These are phyloP conservation scores for Psococerastis gibbosa DNA, from an alignment of 2,888 invertebrate genomes.

Conservation along the genomic window DNA sequence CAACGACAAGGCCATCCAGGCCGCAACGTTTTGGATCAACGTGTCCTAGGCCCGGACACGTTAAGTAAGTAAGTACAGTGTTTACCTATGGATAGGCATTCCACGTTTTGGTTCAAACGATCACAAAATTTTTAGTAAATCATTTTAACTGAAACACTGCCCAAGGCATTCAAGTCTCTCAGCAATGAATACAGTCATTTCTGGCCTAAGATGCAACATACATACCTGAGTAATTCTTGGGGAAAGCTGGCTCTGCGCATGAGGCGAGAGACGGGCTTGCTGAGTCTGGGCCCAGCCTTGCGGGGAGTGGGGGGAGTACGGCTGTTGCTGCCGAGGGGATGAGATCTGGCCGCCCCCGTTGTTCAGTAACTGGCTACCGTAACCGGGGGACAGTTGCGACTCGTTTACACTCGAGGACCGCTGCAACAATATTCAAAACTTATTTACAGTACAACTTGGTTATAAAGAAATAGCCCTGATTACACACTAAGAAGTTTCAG, in stretches of 20 bases:
- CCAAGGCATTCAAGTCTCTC: too few relatives aligned
- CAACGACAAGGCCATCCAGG: too few relatives aligned
- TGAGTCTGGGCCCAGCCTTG: conserved; percentile 22
- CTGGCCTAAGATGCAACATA: conserved; percentile 12
- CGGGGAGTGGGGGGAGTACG: conserved; percentile 29
- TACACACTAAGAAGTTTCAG: background rate
- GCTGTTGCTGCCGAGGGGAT: conserved; percentile 21
- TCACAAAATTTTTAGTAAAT: too few relatives aligned
- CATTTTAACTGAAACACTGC: too few relatives aligned
- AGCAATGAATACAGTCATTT: too few relatives aligned
- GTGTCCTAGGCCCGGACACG: too few relatives aligned
- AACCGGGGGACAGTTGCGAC: conserved; percentile 42
- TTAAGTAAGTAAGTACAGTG: too few relatives aligned
- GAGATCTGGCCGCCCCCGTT: conserved; percentile 23
- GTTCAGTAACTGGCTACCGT: conserved; percentile 28
- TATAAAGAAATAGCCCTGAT: conserved; percentile 1
- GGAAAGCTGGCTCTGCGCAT: conserved; percentile 31
- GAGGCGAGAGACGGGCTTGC: conserved; percentile 35
- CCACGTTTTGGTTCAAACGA: too few relatives aligned
- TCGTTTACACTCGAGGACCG: conserved; percentile 31
- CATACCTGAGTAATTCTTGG: conserved; percentile 33
- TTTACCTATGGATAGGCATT: too few relatives aligned
- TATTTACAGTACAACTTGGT: too few relatives aligned
- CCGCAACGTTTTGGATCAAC: too few relatives aligned
- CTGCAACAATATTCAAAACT: conserved; percentile 20